Evolutionary conservation across 2,888 invertebrate genomes (phyloP), one percentile per base, ranked within the genome.

Genomic region (Ochropleura leucogaster): DNA sequence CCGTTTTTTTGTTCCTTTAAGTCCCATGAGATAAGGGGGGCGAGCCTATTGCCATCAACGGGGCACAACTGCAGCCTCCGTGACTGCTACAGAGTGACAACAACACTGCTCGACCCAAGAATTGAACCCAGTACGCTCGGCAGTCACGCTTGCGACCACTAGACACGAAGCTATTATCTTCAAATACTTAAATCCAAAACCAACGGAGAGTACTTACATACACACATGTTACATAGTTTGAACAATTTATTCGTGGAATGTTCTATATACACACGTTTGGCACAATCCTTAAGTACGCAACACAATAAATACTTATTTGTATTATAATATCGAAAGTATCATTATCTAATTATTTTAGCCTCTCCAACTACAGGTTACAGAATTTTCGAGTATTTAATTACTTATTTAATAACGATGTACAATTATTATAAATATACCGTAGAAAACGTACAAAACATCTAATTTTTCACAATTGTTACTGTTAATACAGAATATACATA

Each of bases 371-470:
- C 62, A 18, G 10, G 20, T 60, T 77, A 78, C 53, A 63, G 51
- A 68, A 55, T 72, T 59, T 47, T 78, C 55, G 74, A 83, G 68
- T 72, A 74, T 72, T 77, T 12, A 8, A 75, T 49, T 73, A 62
- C 53, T 59, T 63, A 74, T 63, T 51, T 12, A 42, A 51, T 63
- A 49, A 62, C 69, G 40, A 70, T 64, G 3, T 65, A 59, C 8
- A 51, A 51, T 46, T 74, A 53, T 20, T 30, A 60, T 68, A 79
- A 64, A 69, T 70, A 78, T 59, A 67, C 51, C 30, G 72, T 84
- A 86, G 72, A 85, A 85, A 85, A 82, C 66, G 84, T 84, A 85
- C 68, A 86, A 85, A 85, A 84, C 72, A 74, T 68, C 68, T 76
- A 68, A 73, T 69, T 69, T 67, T 49, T 64, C 57, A 68, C 47